These are phyloP conservation scores for Noctua janthina DNA, from an alignment of 2,888 invertebrate species.

Conservation along the genomic window DNA sequence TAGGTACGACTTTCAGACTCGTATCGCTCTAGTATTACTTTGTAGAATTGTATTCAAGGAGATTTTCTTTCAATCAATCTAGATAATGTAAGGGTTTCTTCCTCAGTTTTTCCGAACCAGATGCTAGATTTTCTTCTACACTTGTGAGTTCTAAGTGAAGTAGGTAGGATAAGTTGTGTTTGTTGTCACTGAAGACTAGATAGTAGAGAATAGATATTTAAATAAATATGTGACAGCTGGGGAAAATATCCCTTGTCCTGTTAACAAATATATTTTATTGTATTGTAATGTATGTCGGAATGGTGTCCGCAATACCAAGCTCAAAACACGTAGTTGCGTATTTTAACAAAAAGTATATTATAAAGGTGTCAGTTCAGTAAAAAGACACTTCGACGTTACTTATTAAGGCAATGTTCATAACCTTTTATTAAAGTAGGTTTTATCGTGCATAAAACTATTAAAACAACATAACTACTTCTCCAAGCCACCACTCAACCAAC, in stretches of 20 bases:
- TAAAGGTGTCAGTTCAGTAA: not conserved
- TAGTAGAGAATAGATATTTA: too few relatives aligned
- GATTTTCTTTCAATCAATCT: not conserved
- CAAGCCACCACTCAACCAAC: conserved; percentile 45
- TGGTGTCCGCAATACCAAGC: not conserved
- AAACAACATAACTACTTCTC: conserved; percentile 8
- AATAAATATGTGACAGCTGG: not conserved
- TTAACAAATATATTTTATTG: not conserved
- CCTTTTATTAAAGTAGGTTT: not conserved
- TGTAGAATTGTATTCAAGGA: conserved; percentile 1
- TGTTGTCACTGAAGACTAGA: not conserved
- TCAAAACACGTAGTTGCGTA: not conserved
- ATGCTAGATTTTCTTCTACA: not conserved
- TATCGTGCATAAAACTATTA: conserved; percentile 28
- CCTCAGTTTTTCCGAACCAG: not conserved
- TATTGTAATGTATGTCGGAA: not conserved
- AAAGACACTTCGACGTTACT: not conserved
- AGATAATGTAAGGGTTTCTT: not conserved
- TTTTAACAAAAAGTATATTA: not conserved
- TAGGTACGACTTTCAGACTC: not conserved
- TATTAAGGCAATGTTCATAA: not conserved
- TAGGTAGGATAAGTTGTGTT: not conserved
- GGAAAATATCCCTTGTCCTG: not conserved
- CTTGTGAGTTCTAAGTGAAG: not conserved
- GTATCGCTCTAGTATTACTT: not conserved